Evolutionary conservation across 2,888 invertebrate genomes (phyloP).

Genomic region (Dasysyrphus tricinctus): DNA sequence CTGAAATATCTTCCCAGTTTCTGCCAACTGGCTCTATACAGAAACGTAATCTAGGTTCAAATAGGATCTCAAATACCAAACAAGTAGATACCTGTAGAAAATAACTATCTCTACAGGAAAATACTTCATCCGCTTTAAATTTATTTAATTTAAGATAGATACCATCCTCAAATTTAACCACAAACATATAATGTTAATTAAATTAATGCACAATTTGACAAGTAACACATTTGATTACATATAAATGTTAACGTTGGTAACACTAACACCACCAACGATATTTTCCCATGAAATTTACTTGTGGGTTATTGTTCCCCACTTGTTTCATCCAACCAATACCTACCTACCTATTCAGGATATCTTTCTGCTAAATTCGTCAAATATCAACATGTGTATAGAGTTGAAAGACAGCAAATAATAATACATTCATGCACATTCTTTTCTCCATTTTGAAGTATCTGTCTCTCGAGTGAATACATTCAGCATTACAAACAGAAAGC

Average conservation of each 20-base stretch:
- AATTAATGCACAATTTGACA: conserved; percentile 58
- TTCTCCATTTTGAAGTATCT: background rate
- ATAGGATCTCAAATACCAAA: too few species aligned
- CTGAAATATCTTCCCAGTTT: too few species aligned
- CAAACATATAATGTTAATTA: conserved; percentile 51
- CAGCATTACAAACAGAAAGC: conserved; percentile 26
- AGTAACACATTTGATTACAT: conserved; percentile 62
- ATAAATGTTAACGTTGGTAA: conserved; percentile 52
- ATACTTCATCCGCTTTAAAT: background rate
- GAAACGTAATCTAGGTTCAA: too few species aligned
- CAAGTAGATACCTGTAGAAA: too few species aligned
- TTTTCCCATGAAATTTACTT: conserved; percentile 25
- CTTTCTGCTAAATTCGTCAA: background rate
- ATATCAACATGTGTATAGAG: background rate
- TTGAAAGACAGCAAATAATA: background rate
- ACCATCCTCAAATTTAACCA: conserved; percentile 10
- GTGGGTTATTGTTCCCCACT: background rate
- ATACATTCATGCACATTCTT: conserved; percentile 1
- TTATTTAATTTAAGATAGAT: background rate
- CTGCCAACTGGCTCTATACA: too few species aligned
- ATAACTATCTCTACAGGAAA: background rate
- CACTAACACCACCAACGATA: conserved; percentile 42
- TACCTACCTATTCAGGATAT: background rate
- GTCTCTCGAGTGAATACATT: conserved; percentile 18
- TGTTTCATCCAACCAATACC: background rate